Evolutionary conservation across 2,113 vertebrate species (phyloP).

Genomic region (Peromyscus polionotus): DNA sequence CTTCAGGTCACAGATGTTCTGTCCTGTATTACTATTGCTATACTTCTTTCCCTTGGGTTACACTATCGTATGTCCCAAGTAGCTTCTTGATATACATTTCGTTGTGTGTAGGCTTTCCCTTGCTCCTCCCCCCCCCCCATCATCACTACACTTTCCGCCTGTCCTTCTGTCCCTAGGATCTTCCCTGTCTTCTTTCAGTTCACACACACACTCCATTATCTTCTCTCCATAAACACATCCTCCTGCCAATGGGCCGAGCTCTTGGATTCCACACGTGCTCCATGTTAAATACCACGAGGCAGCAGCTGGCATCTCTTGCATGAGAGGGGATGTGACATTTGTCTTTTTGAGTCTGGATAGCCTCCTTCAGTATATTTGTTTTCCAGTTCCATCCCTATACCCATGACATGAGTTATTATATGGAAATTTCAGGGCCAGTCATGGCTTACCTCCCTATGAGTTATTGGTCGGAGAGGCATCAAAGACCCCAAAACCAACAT

Average conservation of each 20-base stretch:
- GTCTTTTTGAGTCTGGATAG: neutral
- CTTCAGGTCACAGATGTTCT: neutral
- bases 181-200: neutral
- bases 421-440: neutral
- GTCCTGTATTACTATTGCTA: neutral
- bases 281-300: neutral
- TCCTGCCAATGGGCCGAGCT: too few relatives aligned
- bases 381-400: neutral
- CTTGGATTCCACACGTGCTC: neutral
- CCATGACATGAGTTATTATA: neutral
- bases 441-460: neutral
- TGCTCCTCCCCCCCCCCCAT: neutral
- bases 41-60: neutral
- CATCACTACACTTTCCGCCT: neutral
- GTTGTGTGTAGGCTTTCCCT: neutral
- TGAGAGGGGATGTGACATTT: neutral
- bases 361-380: neutral
- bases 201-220: neutral
- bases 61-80: fast-evolving
- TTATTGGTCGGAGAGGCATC: neutral
- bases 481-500: neutral
- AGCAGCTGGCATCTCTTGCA: neutral
- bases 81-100: fast-evolving
- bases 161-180: neutral
- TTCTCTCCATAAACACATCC: neutral